These are phyloP conservation scores for Labroides dimidiatus DNA, from an alignment of 2,797 vertebrate species.

Conservation along the genomic window DNA sequence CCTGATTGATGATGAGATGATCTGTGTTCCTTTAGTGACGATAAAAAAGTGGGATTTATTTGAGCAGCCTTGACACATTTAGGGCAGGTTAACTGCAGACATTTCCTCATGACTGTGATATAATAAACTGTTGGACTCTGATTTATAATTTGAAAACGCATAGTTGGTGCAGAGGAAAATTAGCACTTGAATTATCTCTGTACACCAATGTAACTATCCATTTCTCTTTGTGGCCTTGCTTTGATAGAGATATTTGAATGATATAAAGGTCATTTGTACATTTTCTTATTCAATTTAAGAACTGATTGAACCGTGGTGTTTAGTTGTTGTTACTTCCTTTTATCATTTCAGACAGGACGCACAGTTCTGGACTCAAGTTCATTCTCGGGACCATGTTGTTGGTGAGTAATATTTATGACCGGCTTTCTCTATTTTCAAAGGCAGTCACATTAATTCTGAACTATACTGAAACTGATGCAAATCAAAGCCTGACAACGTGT, in stretches of 20 bases:
- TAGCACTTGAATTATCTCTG: neutral
- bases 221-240: neutral
- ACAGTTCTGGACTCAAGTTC: conserved; percentile 71
- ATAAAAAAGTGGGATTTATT: neutral
- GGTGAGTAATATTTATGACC: conserved; percentile 56
- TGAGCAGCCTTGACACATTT: neutral
- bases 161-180: neutral
- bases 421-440: neutral
- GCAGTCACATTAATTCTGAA: neutral
- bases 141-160: neutral
- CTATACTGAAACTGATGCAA: neutral
- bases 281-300: neutral
- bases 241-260: accelerated
- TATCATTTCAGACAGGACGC: conserved; percentile 62
- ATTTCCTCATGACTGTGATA: neutral
- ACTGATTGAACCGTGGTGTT: neutral
- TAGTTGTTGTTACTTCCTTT: neutral
- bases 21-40: neutral
- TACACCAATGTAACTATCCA: neutral
- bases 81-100: neutral
- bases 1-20: neutral
- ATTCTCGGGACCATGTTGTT: conserved; percentile 62
- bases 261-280: neutral
- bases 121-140: neutral
- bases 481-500: neutral